Evolutionary conservation across 2,888 invertebrate genomes (phyloP), one percentile per base, ranked within the genome.

Genomic region (Plusia festucae): DNA sequence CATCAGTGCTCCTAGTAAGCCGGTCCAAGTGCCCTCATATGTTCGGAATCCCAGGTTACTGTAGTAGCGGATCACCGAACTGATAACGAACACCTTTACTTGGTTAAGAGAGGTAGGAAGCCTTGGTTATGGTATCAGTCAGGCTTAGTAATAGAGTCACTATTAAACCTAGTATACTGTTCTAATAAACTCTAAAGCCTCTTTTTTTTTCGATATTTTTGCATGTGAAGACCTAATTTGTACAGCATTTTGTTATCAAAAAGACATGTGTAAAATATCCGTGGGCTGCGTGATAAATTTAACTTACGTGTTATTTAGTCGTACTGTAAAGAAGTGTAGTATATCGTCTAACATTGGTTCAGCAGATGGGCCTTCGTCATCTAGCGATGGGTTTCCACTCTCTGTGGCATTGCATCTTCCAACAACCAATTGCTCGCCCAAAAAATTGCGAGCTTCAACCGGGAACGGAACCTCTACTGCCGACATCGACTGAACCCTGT

Each of bases 1-100:
- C 73, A 95, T 93, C 0, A 96, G 90, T 7, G 95, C 96, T 0
- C 96, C 96, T 2, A 96, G 90, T 24, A 97, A 90, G 27, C 96
- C 96, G 0, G 95, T 95, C 96, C 96, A 96, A 1, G 95, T 91
- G 18, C 96, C 96, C 74, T 96, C 96, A 60, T 93, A 94, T 0
- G 92, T 91, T 18, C 93, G 92, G 68, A 91, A 93, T 13, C 95
- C 95, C 1, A 95, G 86, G 78, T 93, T 92, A 66, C 84, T 86
- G 71, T 91, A 94, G 78, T 91, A 90, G 16, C 90, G 86, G 2
- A 82, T 88, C 34, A 82, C 70, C 27, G 90, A 81, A 11, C 93
- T 93, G 78, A 11, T 53, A 61, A 59, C 15, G 60, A 63, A 62
- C 15, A 55, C 18, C 15, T 55, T 40, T 40, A 40, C n/a, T 18